These are phyloP conservation scores for Atrichornis clamosus DNA, from an alignment of 2,113 vertebrate species.

Conservation along the genomic window DNA sequence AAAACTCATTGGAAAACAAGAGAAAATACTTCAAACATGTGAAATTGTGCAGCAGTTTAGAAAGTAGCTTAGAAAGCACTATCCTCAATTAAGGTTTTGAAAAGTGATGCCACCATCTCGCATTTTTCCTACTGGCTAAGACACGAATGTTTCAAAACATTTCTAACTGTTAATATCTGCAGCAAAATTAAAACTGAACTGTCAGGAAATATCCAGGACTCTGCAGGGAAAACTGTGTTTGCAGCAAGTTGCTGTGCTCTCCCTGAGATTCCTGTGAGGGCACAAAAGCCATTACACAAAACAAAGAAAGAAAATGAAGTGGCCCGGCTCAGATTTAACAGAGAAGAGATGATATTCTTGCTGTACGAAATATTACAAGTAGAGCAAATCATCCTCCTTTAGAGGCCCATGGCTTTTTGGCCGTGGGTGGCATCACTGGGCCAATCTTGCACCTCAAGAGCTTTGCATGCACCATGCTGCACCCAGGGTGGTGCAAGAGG, in stretches of 20 bases:
- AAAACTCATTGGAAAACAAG: neutral
- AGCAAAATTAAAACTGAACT: neutral
- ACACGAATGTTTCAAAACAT: neutral
- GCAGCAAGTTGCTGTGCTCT: neutral
- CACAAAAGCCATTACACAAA: neutral
- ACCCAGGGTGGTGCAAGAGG: neutral
- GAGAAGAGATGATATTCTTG: neutral
- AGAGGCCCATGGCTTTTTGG: neutral
- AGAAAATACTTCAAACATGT: neutral
- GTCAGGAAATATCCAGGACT: neutral
- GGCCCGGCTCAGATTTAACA: neutral
- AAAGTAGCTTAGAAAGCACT: neutral
- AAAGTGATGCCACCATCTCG: neutral
- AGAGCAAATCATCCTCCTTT: neutral
- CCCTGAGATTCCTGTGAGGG: neutral
- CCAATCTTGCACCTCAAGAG: neutral
- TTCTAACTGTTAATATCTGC: neutral
- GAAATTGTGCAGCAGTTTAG: neutral
- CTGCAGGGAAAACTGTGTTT: accelerated
- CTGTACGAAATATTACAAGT: neutral
- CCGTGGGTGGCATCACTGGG: neutral
- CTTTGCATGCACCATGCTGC: neutral
- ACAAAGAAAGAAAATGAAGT: neutral
- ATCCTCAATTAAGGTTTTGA: neutral
- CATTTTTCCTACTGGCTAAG: neutral